Evolutionary conservation across 2,888 invertebrate species (phyloP).

Genomic region (Thysanoteuthis rhombus): DNA sequence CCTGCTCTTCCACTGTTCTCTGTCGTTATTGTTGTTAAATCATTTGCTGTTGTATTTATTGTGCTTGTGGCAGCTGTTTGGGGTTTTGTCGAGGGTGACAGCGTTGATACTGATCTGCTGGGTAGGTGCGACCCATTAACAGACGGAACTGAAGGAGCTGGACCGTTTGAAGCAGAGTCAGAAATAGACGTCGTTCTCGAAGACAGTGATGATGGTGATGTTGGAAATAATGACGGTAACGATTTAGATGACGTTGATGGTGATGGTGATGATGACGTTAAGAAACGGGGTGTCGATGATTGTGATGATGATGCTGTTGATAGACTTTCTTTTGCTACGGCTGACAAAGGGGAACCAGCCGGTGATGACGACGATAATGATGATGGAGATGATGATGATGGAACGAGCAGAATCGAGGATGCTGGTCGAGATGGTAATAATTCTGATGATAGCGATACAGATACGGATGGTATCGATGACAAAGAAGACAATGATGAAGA

Average conservation of each 20-base stretch:
- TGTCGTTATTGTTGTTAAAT: not conserved
- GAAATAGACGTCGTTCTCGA: not conserved
- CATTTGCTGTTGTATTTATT: not conserved
- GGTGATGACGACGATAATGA: not conserved
- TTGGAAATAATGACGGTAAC: not conserved
- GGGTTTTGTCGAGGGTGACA: not conserved
- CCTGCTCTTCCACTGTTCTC: not conserved
- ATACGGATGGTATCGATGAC: not conserved
- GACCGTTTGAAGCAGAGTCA: not conserved
- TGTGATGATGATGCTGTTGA: not conserved
- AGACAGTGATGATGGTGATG: not conserved
- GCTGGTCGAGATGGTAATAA: not conserved
- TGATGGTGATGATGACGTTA: not conserved
- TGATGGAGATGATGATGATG: not conserved
- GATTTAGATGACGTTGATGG: not conserved
- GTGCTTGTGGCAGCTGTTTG: not conserved
- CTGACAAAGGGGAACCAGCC: not conserved
- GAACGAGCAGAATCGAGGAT: not conserved
- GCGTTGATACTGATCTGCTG: not conserved
- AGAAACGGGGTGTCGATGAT: not conserved
- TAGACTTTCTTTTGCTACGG: not conserved
- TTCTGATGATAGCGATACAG: not conserved
- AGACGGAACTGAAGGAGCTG: not conserved
- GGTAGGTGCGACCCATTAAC: not conserved
- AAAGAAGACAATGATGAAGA: not conserved